These are phyloP conservation scores for Tetramorium alpestre DNA, from an alignment of 1,140 invertebrate genomes.

Conservation along the genomic window DNA sequence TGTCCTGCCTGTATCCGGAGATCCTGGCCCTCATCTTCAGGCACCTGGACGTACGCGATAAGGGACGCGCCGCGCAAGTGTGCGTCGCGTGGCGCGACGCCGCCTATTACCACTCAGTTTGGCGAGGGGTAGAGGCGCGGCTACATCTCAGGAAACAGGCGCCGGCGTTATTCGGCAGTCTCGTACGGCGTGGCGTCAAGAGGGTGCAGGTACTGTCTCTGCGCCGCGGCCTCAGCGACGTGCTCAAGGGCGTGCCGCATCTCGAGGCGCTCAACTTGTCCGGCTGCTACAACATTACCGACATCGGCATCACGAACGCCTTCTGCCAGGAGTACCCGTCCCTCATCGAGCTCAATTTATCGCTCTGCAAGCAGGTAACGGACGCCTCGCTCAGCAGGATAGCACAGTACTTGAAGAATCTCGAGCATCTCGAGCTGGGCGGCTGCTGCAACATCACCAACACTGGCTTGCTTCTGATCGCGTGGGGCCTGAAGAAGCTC, in stretches of 20 bases:
- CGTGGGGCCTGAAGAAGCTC: conserved; percentile 94
- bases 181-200: conserved; percentile 94
- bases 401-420: conserved; percentile 93
- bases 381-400: conserved; percentile 94
- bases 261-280: conserved; percentile 95
- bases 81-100: conserved; percentile 96
- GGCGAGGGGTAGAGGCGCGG: conserved; percentile 96
- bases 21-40: conserved; percentile 96
- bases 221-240: conserved; percentile 93
- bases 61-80: conserved; percentile 95
- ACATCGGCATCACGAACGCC: conserved; percentile 92
- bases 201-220: conserved; percentile 96
- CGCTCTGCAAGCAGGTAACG: conserved; percentile 97
- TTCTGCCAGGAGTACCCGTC: conserved; percentile 91
- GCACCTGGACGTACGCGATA: conserved; percentile 94
- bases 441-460: conserved; percentile 97
- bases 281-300: conserved; percentile 97
- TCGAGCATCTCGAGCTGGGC: conserved; percentile 94
- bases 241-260: conserved; percentile 94
- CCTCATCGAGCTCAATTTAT: conserved; percentile 93
- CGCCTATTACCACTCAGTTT: conserved; percentile 95
- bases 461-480: conserved; percentile 92
- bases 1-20: conserved; percentile 96
- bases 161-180: conserved; percentile 93
- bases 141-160: conserved; percentile 94